Evolutionary conservation across 2,797 vertebrate genomes (phyloP).

Genomic region (Tokudaia tokunoshimensis): DNA sequence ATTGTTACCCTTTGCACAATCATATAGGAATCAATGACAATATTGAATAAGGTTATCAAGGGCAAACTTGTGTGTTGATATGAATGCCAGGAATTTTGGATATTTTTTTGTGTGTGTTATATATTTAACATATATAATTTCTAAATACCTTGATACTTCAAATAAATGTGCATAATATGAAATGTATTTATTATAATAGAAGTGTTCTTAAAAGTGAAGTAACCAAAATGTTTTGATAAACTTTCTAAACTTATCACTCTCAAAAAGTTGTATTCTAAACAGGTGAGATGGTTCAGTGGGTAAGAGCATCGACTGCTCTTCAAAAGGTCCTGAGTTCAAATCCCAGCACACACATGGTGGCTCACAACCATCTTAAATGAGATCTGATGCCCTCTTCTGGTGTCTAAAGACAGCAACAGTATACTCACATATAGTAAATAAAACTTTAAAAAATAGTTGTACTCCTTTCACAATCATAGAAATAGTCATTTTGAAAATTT

Average conservation of each 20-base stretch:
- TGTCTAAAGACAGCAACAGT: too few relatives aligned
- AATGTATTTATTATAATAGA: not conserved
- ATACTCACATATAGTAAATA: too few relatives aligned
- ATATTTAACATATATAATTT: not conserved
- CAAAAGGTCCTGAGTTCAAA: too few relatives aligned
- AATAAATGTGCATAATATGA: not conserved
- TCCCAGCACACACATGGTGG: too few relatives aligned
- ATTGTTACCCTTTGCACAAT: not conserved
- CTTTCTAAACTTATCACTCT: not conserved
- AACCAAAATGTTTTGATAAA: not conserved
- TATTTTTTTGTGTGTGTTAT: too few relatives aligned
- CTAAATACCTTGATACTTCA: not conserved
- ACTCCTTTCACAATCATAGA: not conserved
- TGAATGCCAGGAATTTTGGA: not conserved
- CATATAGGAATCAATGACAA: not conserved
- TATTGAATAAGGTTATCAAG: not conserved
- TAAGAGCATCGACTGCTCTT: too few relatives aligned
- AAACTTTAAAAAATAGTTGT: too few relatives aligned
- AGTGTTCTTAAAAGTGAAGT: slow-evolving; percentile 6
- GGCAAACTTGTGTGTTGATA: not conserved
- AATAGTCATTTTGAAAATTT: not conserved
- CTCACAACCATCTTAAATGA: too few relatives aligned
- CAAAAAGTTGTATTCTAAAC: not conserved
- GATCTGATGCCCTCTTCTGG: too few relatives aligned
- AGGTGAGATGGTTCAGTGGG: too few relatives aligned